Conservation (phyloP, 2,797 vertebrate genomes). For the Urocyon cinereoargenteus region DNA sequence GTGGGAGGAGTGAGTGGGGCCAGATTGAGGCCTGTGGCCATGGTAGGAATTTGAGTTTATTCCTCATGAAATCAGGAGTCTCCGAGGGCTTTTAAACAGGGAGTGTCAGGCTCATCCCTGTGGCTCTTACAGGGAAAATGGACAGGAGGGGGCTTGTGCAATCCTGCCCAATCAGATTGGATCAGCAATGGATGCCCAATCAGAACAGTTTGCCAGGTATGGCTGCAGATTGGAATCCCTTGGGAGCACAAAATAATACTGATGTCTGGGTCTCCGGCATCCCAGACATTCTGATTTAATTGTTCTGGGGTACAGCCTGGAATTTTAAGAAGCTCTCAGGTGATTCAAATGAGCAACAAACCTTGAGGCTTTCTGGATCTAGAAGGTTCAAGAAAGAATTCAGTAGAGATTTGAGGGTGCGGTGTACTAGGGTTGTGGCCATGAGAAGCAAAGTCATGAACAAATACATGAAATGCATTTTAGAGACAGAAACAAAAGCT, state of each 20-base stretch:
- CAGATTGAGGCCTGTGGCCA: neutral
- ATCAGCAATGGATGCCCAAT: too few species aligned
- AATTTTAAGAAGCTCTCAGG: neutral
- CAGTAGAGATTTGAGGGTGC: neutral
- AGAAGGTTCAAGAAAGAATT: neutral
- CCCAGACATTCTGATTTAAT: neutral
- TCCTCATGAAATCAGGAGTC: neutral
- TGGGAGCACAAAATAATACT: neutral
- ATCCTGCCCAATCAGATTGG: too few species aligned
- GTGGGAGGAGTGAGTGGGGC: accelerated
- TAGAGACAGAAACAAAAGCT: neutral
- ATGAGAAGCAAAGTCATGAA: neutral
- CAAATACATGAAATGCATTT: neutral
- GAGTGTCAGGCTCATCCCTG: neutral
- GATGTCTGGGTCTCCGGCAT: neutral
- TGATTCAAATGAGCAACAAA: neutral
- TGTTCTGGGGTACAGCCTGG: neutral
- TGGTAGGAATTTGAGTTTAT: neutral
- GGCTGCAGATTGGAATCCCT: neutral
- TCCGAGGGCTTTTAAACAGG: neutral
- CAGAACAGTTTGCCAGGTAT: neutral
- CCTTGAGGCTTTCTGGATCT: neutral
- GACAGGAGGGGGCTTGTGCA: neutral
- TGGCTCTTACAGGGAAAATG: neutral
- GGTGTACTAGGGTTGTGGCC: neutral